Evolutionary conservation across 2,797 vertebrate genomes (phyloP).

Genomic region (Lagothrix lagotricha): DNA sequence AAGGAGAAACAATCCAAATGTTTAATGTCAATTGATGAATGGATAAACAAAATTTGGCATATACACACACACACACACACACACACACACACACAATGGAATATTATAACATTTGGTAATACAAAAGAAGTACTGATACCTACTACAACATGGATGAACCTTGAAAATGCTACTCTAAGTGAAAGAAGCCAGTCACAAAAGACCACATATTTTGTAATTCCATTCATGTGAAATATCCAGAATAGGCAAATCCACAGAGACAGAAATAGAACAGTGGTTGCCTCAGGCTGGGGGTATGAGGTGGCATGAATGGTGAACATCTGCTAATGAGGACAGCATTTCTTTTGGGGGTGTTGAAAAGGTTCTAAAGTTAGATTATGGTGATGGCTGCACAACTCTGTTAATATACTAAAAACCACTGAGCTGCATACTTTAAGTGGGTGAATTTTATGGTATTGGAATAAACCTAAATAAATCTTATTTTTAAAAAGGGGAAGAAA

Average conservation of each 20-base stretch:
- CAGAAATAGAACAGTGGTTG: not conserved
- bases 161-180: not conserved
- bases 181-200: not conserved
- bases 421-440: not conserved
- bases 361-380: conserved; percentile 1
- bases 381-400: not conserved
- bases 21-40: not conserved
- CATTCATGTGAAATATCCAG: not conserved
- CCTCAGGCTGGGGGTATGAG: not conserved
- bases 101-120: not conserved
- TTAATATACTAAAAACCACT: not conserved
- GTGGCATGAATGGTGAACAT: not conserved
- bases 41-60: not conserved
- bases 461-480: not conserved
- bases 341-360: not conserved
- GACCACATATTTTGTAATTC: not conserved
- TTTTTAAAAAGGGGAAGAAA: conserved; percentile 1
- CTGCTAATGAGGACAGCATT: not conserved
- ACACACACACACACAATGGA: not conserved
- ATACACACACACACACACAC: not conserved
- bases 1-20: not conserved
- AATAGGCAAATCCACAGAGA: not conserved
- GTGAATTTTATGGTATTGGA: not conserved
- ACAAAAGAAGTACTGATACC: not conserved
- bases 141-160: not conserved